These are phyloP conservation scores for Hirtodrosophila histrioides DNA, from an alignment of 2,888 invertebrate species.

Conservation along the genomic window DNA sequence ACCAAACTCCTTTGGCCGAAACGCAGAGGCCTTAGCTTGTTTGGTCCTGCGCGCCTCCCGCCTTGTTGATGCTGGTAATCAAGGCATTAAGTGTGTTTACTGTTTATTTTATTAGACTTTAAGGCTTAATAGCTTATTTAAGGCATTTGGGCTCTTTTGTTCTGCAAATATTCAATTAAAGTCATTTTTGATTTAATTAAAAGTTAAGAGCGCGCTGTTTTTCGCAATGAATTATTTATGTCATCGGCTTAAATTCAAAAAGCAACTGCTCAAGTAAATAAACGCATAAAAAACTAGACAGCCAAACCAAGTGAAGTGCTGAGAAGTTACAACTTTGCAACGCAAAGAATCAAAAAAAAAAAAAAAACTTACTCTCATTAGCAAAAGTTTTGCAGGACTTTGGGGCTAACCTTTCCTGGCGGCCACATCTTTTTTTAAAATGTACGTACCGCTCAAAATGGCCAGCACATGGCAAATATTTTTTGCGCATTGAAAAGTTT, in stretches of 20 bases:
- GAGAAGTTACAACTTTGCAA: constrained; percentile 52
- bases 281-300: constrained; percentile 32
- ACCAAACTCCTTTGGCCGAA: not conserved
- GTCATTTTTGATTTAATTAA: constrained; percentile 77
- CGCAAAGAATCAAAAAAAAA: constrained; percentile 23
- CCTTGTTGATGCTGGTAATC: constrained; percentile 69
- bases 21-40: too few species aligned
- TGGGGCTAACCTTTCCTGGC: constrained; percentile 55
- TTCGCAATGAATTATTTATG: constrained; percentile 68
- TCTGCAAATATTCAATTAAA: constrained; percentile 69
- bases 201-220: constrained; percentile 43
- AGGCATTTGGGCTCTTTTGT: constrained; percentile 37
- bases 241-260: constrained; percentile 31
- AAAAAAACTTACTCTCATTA: constrained; percentile 77
- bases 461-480: constrained; percentile 37
- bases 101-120: constrained; percentile 81
- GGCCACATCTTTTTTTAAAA: constrained; percentile 41
- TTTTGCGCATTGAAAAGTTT: constrained; percentile 63
- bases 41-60: too few species aligned
- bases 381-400: constrained; percentile 61
- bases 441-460: constrained; percentile 26
- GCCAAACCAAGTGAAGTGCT: constrained; percentile 20
- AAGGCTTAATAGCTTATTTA: constrained; percentile 76
- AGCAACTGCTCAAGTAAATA: constrained; percentile 27
- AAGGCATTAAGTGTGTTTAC: constrained; percentile 82